Evolutionary conservation across 1,140 invertebrate species (phyloP).

Genomic region (Brachionus paranguensis): DNA sequence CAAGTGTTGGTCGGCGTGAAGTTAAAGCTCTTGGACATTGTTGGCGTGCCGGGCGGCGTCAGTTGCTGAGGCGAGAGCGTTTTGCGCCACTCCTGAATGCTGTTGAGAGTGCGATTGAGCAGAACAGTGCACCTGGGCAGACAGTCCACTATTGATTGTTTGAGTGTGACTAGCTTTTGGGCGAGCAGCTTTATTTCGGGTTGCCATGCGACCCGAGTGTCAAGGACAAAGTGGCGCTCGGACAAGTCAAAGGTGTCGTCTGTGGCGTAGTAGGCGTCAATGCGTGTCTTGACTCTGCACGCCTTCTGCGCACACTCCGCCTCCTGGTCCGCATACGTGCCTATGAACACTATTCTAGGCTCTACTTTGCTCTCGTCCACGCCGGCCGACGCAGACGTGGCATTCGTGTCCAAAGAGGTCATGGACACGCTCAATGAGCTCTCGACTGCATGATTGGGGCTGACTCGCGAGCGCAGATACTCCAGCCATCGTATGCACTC

Average conservation of each 20-base stretch:
- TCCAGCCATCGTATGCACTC: conserved; percentile 74
- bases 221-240: conserved; percentile 60
- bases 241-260: conserved; percentile 60
- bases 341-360: conserved; percentile 60
- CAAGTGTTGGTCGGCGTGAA: neutral
- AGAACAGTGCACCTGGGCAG: neutral
- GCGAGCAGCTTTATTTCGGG: conserved; percentile 61
- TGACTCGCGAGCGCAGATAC: conserved; percentile 70
- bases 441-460: conserved; percentile 59
- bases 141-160: conserved; percentile 43
- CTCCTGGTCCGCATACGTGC: conserved; percentile 49
- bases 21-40: neutral
- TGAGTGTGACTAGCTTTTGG: conserved; percentile 57
- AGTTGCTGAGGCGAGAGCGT: neutral
- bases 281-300: conserved; percentile 58
- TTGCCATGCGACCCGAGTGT: conserved; percentile 61
- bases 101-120: neutral
- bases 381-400: conserved; percentile 57
- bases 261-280: conserved; percentile 56
- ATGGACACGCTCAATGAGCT: neutral
- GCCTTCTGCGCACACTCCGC: conserved; percentile 53
- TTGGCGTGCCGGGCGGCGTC: neutral
- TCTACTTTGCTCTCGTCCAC: conserved; percentile 50
- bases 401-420: conserved; percentile 42
- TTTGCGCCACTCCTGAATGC: conserved; percentile 29